These are phyloP conservation scores for Heliothis peltigera DNA, from an alignment of 2,888 invertebrate genomes.

Conservation along the genomic window DNA sequence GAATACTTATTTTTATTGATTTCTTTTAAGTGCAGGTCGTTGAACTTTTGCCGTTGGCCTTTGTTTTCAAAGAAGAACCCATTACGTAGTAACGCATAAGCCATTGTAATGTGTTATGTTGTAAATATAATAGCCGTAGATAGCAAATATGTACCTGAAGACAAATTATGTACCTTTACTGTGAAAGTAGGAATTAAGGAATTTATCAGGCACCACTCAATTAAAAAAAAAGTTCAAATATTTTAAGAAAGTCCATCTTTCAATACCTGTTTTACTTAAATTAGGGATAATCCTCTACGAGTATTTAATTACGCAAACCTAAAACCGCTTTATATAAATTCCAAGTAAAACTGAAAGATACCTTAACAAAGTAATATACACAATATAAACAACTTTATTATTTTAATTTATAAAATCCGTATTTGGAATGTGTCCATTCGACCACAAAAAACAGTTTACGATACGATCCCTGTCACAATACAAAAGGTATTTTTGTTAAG, in stretches of 20 bases:
- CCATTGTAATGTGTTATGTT: background rate
- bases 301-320: background rate
- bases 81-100: constrained; percentile 9
- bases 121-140: too few relatives aligned
- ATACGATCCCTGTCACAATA: constrained; percentile 57
- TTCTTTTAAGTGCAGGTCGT: constrained; percentile 61
- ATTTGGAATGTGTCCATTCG: constrained; percentile 12
- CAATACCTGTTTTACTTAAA: too few relatives aligned
- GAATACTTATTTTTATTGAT: constrained; percentile 66
- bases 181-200: too few relatives aligned
- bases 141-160: too few relatives aligned
- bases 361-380: background rate
- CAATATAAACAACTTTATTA: constrained; percentile 23
- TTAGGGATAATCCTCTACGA: too few relatives aligned
- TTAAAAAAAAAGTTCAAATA: too few relatives aligned
- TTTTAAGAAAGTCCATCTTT: too few relatives aligned
- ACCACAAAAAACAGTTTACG: constrained; percentile 37
- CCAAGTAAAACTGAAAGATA: background rate
- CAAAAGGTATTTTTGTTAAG: constrained; percentile 60
- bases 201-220: too few relatives aligned
- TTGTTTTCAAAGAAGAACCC: constrained; percentile 42
- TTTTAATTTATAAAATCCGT: constrained; percentile 30
- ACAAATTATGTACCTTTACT: too few relatives aligned
- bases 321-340: background rate
- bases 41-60: constrained; percentile 60